Evolutionary conservation across 1,140 invertebrate species (phyloP).

Genomic region (Drosophila serrata): DNA sequence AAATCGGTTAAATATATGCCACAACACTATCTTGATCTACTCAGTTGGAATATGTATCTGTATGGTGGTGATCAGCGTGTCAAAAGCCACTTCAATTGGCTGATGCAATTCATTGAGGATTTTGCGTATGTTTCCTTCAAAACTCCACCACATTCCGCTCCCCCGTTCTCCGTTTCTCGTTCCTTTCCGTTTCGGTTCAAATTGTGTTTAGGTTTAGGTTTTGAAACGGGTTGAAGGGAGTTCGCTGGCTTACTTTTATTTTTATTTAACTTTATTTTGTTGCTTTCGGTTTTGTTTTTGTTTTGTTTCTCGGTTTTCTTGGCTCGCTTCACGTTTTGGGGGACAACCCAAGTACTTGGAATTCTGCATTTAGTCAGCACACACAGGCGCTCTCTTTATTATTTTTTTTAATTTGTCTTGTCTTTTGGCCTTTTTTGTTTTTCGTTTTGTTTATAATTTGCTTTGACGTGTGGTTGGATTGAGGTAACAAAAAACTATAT

Average conservation of each 20-base stretch:
- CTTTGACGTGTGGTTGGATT: constrained; percentile 2
- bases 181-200: constrained; percentile 1
- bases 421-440: constrained; percentile 2
- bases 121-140: constrained; percentile 44
- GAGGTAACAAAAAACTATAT: neutral
- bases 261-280: constrained; percentile 7
- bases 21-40: constrained; percentile 9
- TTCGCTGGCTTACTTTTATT: constrained; percentile 41
- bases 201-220: constrained; percentile 6
- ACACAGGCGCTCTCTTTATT: constrained; percentile 3
- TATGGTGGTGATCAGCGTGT: neutral
- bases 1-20: neutral
- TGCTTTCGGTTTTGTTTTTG: constrained; percentile 1
- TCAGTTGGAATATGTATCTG: neutral
- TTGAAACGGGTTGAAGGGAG: constrained; percentile 31
- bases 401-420: constrained; percentile 14
- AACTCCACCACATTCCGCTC: constrained; percentile 8
- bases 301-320: constrained; percentile 35
- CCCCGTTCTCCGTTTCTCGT: neutral
- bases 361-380: constrained; percentile 30
- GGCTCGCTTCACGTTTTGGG: constrained; percentile 26
- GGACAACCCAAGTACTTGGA: constrained; percentile 46
- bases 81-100: constrained; percentile 44
- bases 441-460: neutral
- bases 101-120: constrained; percentile 68